Evolutionary conservation across 2,888 invertebrate species (phyloP).

Genomic region (Agrotis clavis): DNA sequence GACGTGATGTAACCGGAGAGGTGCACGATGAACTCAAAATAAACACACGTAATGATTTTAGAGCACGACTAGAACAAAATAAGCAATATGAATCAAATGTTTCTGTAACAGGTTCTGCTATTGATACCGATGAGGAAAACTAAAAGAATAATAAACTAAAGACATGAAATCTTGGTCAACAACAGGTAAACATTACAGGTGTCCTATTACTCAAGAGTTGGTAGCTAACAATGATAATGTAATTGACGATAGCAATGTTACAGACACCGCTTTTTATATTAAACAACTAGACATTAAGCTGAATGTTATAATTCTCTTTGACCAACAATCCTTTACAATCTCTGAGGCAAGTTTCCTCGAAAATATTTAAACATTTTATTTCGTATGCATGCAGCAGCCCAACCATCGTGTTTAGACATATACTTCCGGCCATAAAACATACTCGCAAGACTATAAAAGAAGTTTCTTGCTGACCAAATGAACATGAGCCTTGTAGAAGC

Average conservation of each 20-base stretch:
- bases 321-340: neutral
- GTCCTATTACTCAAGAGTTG: constrained; percentile 2
- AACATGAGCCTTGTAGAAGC: constrained; percentile 57
- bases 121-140: neutral
- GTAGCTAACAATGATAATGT: neutral
- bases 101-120: neutral
- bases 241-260: neutral
- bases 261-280: neutral
- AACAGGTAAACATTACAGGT: neutral
- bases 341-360: constrained; percentile 8
- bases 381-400: constrained; percentile 38
- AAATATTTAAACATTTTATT: constrained; percentile 26
- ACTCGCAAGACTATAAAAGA: constrained; percentile 40
- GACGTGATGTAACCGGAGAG: constrained; percentile 30
- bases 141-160: neutral
- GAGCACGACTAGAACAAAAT: constrained; percentile 11
- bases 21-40: constrained; percentile 31
- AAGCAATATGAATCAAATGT: neutral
- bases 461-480: constrained; percentile 43
- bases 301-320: neutral
- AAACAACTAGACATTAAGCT: neutral
- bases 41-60: constrained; percentile 12
- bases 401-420: constrained; percentile 29
- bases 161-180: neutral
- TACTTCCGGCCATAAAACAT: constrained; percentile 56